Evolutionary conservation across 2,888 invertebrate genomes (phyloP).

Genomic region (Watsonalla cultraria): DNA sequence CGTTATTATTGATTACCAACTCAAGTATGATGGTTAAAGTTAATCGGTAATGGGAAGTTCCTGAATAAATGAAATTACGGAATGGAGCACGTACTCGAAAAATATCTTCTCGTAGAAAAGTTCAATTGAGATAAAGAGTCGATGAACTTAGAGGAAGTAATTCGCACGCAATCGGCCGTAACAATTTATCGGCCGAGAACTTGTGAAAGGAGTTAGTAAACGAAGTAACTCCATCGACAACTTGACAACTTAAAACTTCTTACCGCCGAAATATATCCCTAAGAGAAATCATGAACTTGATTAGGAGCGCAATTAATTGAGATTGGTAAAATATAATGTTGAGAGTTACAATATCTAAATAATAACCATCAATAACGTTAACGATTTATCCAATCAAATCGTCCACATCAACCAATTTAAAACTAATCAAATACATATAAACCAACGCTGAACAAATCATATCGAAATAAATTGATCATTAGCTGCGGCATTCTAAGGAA

Average conservation of each 20-base stretch:
- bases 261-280: conserved; percentile 16
- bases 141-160: conserved; percentile 46
- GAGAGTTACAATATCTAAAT: too few species aligned
- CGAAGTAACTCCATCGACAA: conserved; percentile 37
- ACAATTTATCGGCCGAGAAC: conserved; percentile 54
- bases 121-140: conserved; percentile 39
- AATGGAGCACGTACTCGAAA: conserved; percentile 6
- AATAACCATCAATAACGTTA: too few species aligned
- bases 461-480: too few species aligned
- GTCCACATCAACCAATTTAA: too few species aligned
- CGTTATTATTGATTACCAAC: background rate
- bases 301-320: too few species aligned
- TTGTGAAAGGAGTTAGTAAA: conserved; percentile 38
- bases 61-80: conserved; percentile 1
- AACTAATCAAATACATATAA: too few species aligned
- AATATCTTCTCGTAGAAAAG: conserved; percentile 15
- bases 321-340: too few species aligned
- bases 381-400: too few species aligned
- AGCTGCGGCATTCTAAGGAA: too few species aligned
- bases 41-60: background rate
- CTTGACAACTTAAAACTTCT: conserved; percentile 26
- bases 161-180: conserved; percentile 53
- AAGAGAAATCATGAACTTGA: background rate
- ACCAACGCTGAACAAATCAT: too few species aligned
- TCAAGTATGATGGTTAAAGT: background rate